These are phyloP conservation scores for Resseliella maxima DNA, from an alignment of 2,888 invertebrate genomes.

Conservation along the genomic window DNA sequence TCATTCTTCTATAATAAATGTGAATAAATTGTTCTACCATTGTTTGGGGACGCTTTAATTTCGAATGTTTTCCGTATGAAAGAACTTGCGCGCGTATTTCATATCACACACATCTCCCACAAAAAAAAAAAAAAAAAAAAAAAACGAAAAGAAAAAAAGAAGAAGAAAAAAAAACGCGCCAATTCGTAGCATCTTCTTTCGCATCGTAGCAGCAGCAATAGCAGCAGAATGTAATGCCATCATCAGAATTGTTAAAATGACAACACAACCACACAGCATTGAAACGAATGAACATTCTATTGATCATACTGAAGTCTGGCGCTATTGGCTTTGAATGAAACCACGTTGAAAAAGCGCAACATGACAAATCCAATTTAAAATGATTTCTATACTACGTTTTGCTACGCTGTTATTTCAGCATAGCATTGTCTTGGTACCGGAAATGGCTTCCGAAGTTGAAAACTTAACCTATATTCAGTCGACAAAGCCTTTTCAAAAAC, in stretches of 20 bases:
- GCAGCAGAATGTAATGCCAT: too few relatives aligned
- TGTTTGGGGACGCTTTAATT: slow-evolving; percentile 41
- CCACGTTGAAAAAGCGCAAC: slow-evolving; percentile 15
- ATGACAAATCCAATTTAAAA: slow-evolving; percentile 34
- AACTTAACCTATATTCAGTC: slow-evolving; percentile 36
- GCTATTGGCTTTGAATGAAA: not conserved
- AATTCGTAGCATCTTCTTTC: not conserved
- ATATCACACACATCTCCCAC: not conserved
- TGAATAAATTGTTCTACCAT: slow-evolving; percentile 45
- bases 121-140: too few relatives aligned
- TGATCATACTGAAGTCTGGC: too few relatives aligned
- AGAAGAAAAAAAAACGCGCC: too few relatives aligned
- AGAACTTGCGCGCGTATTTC: not conserved
- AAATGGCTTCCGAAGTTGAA: not conserved
- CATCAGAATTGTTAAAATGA: too few relatives aligned
- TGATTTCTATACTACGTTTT: not conserved
- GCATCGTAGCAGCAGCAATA: too few relatives aligned
- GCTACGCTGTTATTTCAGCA: not conserved
- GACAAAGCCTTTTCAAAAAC: slow-evolving; percentile 1
- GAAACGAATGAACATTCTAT: too few relatives aligned
- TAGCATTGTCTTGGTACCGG: not conserved
- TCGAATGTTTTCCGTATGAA: slow-evolving; percentile 46
- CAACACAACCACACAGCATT: too few relatives aligned
- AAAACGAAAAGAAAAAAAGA: too few relatives aligned
- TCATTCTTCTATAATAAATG: slow-evolving; percentile 48